Conservation (phyloP, 2,797 vertebrate species). For the Taenioides sp. region DNA sequence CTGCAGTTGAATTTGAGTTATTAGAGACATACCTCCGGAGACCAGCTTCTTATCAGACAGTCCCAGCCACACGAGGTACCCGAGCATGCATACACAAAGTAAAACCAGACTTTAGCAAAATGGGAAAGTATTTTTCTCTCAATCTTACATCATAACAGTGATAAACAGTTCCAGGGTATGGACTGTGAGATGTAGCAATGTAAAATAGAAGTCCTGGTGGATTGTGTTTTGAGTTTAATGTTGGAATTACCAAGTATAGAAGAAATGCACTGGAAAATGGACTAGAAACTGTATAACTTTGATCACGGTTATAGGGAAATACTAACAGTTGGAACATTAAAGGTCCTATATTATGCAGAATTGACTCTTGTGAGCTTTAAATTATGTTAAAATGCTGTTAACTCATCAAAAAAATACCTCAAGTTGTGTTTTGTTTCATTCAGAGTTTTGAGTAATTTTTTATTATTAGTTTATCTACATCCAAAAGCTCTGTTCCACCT, state of each 20-base stretch:
- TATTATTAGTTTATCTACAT: no score
- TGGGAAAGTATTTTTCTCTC: slow-evolving; percentile 6
- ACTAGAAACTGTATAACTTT: no score
- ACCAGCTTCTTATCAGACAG: slow-evolving; percentile 10
- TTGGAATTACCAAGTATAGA: neutral
- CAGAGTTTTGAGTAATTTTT: no score
- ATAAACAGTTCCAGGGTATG: neutral
- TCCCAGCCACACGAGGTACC: slow-evolving; percentile 2
- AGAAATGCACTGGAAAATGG: neutral
- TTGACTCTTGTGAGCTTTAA: no score
- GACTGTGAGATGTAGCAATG: neutral
- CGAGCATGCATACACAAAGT: slow-evolving; percentile 1
- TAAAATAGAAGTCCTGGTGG: neutral
- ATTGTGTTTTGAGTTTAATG: slow-evolving; percentile 1
- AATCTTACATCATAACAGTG: slow-evolving; percentile 6
- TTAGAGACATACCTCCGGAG: slow-evolving; percentile 11
- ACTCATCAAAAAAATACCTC: no score
- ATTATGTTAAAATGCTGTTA: no score
- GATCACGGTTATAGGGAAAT: no score
- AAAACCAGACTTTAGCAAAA: slow-evolving; percentile 6
- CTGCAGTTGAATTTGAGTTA: neutral
- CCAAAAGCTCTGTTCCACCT: no score
- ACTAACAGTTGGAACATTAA: no score
- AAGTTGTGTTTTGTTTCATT: no score
- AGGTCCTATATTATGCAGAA: no score